Evolutionary conservation across 2,113 vertebrate species (phyloP).

Genomic region (Hemicordylus capensis): DNA sequence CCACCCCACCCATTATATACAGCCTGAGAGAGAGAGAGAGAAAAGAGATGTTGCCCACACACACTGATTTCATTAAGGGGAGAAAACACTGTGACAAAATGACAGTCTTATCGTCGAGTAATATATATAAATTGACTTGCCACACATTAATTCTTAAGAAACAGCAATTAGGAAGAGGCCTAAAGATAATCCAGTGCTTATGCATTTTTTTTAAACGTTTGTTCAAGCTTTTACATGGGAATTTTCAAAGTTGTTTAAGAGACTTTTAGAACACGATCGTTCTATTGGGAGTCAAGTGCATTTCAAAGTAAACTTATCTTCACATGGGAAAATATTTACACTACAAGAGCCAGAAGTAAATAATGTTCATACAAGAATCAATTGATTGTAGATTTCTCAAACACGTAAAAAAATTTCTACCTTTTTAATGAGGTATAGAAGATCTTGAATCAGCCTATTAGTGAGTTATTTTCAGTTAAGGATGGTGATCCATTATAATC

Average conservation of each 20-base stretch:
- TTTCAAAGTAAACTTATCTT: constrained; percentile 49
- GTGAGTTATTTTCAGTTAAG: constrained; percentile 40
- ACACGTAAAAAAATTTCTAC: constrained; percentile 1
- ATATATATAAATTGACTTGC: constrained; percentile 16
- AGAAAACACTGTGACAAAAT: constrained; percentile 46
- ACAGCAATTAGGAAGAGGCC: not conserved
- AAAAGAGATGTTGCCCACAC: constrained; percentile 13
- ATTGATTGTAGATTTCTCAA: constrained; percentile 41
- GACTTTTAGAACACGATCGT: constrained; percentile 30
- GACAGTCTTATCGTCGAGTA: constrained; percentile 45
- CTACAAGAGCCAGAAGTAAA: constrained; percentile 20
- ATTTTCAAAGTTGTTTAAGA: constrained; percentile 39
- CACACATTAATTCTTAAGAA: not conserved
- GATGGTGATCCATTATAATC: constrained; percentile 60
- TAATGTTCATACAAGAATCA: constrained; percentile 44
- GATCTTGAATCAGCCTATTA: constrained; percentile 33
- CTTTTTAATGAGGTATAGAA: constrained; percentile 36
- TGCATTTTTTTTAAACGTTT: not conserved
- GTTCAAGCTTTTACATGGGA: not conserved
- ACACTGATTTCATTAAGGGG: constrained; percentile 60
- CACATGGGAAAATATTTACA: constrained; percentile 17
- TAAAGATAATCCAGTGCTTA: not conserved
- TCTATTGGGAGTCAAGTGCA: constrained; percentile 37
- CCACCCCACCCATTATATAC: constrained; percentile 22
- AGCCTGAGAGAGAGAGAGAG: not conserved